Percentiles rank a stretch among this genome's conserved stretches.
Conservation (phyloP, 2,888 invertebrate genomes). For the Tetragonisca angustula region DNA sequence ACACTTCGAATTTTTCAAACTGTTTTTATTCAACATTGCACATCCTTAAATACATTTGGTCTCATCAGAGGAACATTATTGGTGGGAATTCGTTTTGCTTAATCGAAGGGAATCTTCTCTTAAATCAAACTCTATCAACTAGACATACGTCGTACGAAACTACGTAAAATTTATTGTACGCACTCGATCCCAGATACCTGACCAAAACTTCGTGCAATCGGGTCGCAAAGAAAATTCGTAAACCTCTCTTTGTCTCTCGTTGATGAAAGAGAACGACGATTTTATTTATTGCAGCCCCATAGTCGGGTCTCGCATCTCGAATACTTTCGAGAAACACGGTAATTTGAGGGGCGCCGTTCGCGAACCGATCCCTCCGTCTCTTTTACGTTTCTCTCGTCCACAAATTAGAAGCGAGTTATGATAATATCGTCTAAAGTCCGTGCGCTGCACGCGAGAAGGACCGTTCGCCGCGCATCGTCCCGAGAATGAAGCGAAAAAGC, state of each 20-base stretch:
- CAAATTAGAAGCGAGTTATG: constrained; percentile 56
- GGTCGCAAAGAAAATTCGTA: not conserved
- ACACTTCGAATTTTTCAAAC: constrained; percentile 8
- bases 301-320: constrained; percentile 12
- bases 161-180: constrained; percentile 53
- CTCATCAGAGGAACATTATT: constrained; percentile 79
- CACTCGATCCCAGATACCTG: constrained; percentile 52
- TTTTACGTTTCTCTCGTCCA: constrained; percentile 33
- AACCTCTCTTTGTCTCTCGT: not conserved
- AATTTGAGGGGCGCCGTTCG: constrained; percentile 35
- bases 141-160: constrained; percentile 21
- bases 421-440: constrained; percentile 35
- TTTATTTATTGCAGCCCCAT: not conserved
- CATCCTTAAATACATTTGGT: constrained; percentile 81
- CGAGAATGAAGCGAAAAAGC: constrained; percentile 25
- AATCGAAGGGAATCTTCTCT: constrained; percentile 31
- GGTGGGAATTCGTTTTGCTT: constrained; percentile 67
- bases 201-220: constrained; percentile 1
- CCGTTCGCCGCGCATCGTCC: constrained; percentile 18
- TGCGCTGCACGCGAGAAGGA: constrained; percentile 41
- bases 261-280: constrained; percentile 7
- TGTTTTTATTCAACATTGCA: constrained; percentile 79
- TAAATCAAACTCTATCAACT: constrained; percentile 43
- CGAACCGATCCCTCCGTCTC: constrained; percentile 8
- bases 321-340: constrained; percentile 34